phyloP scores from a whole-genome alignment of 1,140 invertebrate species.

The Leptoteleia sp. region DNA sequence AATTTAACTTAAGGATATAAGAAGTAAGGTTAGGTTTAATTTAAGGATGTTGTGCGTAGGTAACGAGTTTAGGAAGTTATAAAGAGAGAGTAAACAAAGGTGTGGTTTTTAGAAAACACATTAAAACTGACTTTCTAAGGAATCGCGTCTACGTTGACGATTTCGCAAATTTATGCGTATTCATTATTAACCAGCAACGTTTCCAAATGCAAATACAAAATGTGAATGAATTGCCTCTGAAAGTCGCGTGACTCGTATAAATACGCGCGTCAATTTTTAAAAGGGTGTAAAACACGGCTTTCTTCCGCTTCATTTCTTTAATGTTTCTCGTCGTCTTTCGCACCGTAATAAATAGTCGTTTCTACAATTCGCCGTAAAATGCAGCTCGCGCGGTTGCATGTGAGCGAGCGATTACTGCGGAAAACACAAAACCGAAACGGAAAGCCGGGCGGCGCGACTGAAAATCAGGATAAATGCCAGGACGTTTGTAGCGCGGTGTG shows the following conservation, averaged over 20 bases:
- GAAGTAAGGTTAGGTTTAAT: too few species aligned
- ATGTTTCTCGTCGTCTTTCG: conserved; percentile 11
- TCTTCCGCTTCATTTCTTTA: conserved; percentile 32
- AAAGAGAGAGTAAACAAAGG: too few species aligned
- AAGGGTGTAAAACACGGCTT: conserved; percentile 30
- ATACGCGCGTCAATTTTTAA: conserved; percentile 31
- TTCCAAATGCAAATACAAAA: too few species aligned
- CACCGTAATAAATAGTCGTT: conserved; percentile 36
- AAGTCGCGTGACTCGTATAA: conserved; percentile 10
- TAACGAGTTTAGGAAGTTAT: too few species aligned
- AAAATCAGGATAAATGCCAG: conserved; percentile 43
- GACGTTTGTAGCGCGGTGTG: conserved; percentile 2
- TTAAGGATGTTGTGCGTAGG: too few species aligned
- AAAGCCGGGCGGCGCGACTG: conserved; percentile 15
- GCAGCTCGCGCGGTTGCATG: conserved; percentile 18
- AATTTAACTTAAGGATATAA: too few species aligned
- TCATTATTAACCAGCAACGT: too few species aligned
- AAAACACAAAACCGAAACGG: conserved; percentile 28
- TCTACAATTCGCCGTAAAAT: conserved; percentile 37
- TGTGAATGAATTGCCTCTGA: too few species aligned
- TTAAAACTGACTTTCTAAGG: background rate
- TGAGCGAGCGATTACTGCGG: conserved; percentile 22
- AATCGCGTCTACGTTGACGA: too few species aligned
- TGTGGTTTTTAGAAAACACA: too few species aligned
- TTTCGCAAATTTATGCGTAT: too few species aligned